A percentile compares a stretch with the other conserved stretches of the same genome.
phyloP scores from a whole-genome alignment of 2,113 vertebrate genomes.

The Calypte anna region DNA sequence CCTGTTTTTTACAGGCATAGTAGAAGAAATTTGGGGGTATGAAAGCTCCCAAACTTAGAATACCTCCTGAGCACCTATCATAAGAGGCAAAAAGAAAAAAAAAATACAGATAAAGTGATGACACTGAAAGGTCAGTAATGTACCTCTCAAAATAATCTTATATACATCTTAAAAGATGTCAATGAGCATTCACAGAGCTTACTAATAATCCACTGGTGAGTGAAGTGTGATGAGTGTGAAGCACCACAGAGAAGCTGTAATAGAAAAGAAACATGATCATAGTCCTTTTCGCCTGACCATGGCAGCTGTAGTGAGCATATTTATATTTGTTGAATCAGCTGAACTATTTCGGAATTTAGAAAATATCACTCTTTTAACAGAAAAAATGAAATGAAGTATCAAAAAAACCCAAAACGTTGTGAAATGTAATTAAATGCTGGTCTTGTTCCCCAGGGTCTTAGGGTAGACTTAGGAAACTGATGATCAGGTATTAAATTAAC shows the following conservation, averaged over 20 bases:
- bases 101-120: not conserved
- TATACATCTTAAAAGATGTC: not conserved
- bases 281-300: not conserved
- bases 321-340: not conserved
- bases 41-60: not conserved
- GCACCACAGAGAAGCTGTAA: not conserved
- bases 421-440: not conserved
- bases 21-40: not conserved
- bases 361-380: not conserved
- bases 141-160: slow-evolving; percentile 7
- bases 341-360: not conserved
- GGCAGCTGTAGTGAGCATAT: not conserved
- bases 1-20: not conserved
- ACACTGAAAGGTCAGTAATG: not conserved
- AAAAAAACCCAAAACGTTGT: not conserved
- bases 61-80: not conserved
- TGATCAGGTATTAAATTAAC: not conserved
- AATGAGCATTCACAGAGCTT: not conserved
- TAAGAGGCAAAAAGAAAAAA: not conserved
- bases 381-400: no score
- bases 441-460: not conserved
- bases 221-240: not conserved
- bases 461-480: not conserved
- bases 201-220: not conserved
- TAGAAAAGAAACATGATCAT: not conserved